A percentile compares a stretch with the other conserved stretches of the same genome.
phyloP scores from a whole-genome alignment of 2,113 vertebrate genomes.

The Oryzias curvinotus region DNA sequence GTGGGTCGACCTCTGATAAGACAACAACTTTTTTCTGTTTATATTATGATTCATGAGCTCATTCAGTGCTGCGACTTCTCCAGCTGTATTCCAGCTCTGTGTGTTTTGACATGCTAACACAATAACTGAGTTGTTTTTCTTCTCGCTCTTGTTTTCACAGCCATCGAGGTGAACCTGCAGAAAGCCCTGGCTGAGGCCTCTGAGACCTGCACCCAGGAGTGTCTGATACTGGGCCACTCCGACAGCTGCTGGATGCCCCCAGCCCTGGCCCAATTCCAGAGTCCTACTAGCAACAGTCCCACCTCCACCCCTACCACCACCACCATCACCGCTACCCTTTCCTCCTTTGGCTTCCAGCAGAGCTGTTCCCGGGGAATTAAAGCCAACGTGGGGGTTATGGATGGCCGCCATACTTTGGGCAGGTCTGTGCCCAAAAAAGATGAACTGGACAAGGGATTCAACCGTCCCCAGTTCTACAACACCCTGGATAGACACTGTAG shows the following conservation, averaged over 20 bases:
- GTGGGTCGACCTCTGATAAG: conserved; percentile 67
- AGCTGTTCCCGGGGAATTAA: conserved; percentile 80
- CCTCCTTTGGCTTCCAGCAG: conserved; percentile 84
- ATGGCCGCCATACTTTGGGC: conserved; percentile 84
- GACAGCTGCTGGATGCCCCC: conserved; percentile 99
- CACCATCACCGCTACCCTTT: conserved; percentile 70
- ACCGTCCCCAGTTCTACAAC: conserved; percentile 88
- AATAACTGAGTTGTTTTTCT: conserved; percentile 33
- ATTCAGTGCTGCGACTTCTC: conserved; percentile 3
- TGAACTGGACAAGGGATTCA: conserved; percentile 82
- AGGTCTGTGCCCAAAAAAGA: conserved; percentile 88
- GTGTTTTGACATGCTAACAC: conserved; percentile 25
- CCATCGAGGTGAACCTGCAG: conserved; percentile 92
- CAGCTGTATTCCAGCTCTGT: conserved; percentile 16
- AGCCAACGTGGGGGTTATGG: conserved; percentile 68
- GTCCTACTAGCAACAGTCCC: conserved; percentile 60
- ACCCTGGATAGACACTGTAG: conserved; percentile 87
- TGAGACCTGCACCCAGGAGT: conserved; percentile 96
- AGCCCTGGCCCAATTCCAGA: conserved; percentile 82
- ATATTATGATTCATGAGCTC: conserved; percentile 49
- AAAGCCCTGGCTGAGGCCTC: conserved; percentile 92
- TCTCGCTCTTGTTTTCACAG: conserved; percentile 62
- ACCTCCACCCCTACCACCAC: conserved; percentile 71
- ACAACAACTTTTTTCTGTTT: conserved; percentile 53
- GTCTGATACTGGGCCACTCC: conserved; percentile 94